Evolutionary conservation across 1,140 invertebrate species (phyloP).

Genomic region (Chionoecetes opilio): DNA sequence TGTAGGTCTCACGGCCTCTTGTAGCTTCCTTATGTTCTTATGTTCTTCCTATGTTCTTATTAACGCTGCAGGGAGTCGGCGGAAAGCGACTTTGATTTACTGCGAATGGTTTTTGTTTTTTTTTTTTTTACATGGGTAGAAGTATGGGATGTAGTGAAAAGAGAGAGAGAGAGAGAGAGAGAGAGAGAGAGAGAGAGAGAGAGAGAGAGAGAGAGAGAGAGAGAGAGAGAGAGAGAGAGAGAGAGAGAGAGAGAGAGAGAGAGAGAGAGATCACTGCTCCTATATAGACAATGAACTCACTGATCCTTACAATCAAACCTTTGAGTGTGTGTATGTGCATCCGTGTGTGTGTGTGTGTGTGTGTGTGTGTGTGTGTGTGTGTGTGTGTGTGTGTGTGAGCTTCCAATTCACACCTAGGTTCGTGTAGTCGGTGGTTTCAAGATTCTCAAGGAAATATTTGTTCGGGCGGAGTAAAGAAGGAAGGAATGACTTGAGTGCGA

Average conservation of each 20-base stretch:
- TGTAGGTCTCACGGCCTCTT: no score
- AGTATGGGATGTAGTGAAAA: no score
- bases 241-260: conserved; percentile 27
- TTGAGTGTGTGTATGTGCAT: background rate
- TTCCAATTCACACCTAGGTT: background rate
- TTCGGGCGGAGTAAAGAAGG: background rate
- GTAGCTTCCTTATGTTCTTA: no score
- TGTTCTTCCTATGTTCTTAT: no score
- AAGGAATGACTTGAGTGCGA: conserved; percentile 6
- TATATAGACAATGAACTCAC: conserved; percentile 22
- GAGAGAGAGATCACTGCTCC: conserved; percentile 12
- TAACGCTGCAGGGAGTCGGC: no score
- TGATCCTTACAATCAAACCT: conserved; percentile 9
- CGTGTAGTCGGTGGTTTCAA: background rate
- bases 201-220: background rate
- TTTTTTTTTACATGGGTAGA: no score
- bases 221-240: conserved; percentile 8
- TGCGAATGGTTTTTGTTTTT: no score
- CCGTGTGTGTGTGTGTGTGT: conserved; percentile 16
- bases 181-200: no score
- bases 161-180: no score
- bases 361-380: conserved; percentile 27
- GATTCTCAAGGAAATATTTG: conserved; percentile 30
- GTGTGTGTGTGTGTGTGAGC: background rate
- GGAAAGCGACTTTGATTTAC: no score